Base-by-base conservation (phyloP, 1,140 invertebrate species). In the Diplogasteroides magnus region DNA sequence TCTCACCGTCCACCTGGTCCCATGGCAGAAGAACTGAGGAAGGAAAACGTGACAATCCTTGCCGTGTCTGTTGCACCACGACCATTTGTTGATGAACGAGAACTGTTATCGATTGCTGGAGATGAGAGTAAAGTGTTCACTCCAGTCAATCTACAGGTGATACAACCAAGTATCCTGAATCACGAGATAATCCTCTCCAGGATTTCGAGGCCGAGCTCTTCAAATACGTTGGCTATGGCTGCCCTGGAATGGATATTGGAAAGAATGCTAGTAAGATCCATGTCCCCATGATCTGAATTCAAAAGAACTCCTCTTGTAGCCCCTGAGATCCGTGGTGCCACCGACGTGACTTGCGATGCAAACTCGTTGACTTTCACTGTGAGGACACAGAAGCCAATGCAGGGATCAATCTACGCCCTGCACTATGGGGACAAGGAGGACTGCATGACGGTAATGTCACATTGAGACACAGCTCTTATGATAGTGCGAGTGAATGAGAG, bases 351-450 rank as follows among this genome's bases (percentile, higher is more conserved):
- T 55, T 81, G 79, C 60, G 77, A 69, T 6, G 73, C 77, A 19
- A 78, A 81, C 65, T 81, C 81, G 13, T 48, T 81, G 25, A 83
- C 79, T 15, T 76, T 81, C 48, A 82, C 79, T 29, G 79, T 81
- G 2, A 23, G 79, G 26, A 81, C 79, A 25, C 78, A 78, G 59
- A 71, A 74, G 37, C 78, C 80, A 60, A 79, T 81, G 73, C 73
- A 74, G 57, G 79, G 79, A 25, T 31, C 79, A 13, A 76, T 81
- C 66, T 79, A 79, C 70, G 74, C 78, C n/a, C 81, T 79, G 28
- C 61, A 68, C 26, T 81, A 73, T 64, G 73, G 82, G 60, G 72
- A 82, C 68, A 79, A 83, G 32, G 60, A 67, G 11, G 63, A 71
- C 15, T 81, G 79, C 72, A 57, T 74, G 32, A 68, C 72, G 23